Evolutionary conservation across 2,113 vertebrate genomes (phyloP).

Genomic region (Ammodytes dubius): DNA sequence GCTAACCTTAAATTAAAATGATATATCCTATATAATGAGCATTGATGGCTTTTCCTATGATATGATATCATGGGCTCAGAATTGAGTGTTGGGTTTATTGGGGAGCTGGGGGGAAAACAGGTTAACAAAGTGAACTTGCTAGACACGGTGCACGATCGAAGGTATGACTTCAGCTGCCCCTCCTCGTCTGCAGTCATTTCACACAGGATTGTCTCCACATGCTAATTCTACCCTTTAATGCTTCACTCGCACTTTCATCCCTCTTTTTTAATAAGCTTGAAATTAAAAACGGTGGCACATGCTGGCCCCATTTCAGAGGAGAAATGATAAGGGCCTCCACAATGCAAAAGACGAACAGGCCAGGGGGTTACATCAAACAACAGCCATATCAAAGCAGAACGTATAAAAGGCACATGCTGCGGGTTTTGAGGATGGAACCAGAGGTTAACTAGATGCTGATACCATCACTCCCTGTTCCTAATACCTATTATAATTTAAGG

Average conservation of each 20-base stretch:
- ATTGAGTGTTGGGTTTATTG: slow-evolving; percentile 65
- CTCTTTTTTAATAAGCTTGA: slow-evolving; percentile 84
- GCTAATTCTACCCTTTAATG: slow-evolving; percentile 86
- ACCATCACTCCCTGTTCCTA: slow-evolving; percentile 36
- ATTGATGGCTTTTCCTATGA: slow-evolving; percentile 25
- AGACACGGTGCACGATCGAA: slow-evolving; percentile 16
- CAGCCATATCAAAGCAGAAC: slow-evolving; percentile 63
- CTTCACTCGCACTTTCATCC: slow-evolving; percentile 71
- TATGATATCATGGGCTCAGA: slow-evolving; percentile 36
- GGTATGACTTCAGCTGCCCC: slow-evolving; percentile 50
- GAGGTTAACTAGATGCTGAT: slow-evolving; percentile 49
- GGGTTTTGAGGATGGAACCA: slow-evolving; percentile 23
- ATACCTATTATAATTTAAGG: slow-evolving; percentile 25
- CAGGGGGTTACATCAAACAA: slow-evolving; percentile 72
- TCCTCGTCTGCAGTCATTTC: slow-evolving; percentile 76
- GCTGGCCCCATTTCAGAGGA: slow-evolving; percentile 68
- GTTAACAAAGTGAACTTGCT: slow-evolving; percentile 49
- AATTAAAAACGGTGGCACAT: slow-evolving; percentile 81
- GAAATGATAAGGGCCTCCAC: slow-evolving; percentile 65
- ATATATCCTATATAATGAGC: background rate
- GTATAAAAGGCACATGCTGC: background rate
- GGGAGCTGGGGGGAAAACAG: slow-evolving; percentile 42
- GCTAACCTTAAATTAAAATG: slow-evolving; percentile 9
- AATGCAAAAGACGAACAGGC: slow-evolving; percentile 60
- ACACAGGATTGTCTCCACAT: slow-evolving; percentile 81